Evolutionary conservation across 2,888 invertebrate species (phyloP).

Genomic region (Harpalus rufipes): DNA sequence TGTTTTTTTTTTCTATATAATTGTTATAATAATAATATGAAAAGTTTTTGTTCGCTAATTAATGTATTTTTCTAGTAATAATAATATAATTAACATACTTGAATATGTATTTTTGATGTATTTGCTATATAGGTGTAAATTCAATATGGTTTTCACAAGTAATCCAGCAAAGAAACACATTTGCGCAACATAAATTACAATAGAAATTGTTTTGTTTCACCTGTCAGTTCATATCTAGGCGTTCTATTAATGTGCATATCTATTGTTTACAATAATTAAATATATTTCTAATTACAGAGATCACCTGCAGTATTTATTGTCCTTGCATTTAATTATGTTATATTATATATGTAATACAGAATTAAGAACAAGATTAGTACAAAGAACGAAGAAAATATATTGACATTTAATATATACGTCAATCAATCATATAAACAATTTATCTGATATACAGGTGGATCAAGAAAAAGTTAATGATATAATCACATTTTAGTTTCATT

Average conservation of each 20-base stretch:
- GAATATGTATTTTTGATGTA: slow-evolving; percentile 6
- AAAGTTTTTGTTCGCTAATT: not conserved
- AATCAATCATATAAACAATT: too few relatives aligned
- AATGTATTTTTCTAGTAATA: slow-evolving; percentile 12
- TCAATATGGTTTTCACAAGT: not conserved
- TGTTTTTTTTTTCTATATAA: not conserved
- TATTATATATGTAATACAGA: not conserved
- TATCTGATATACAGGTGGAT: too few relatives aligned
- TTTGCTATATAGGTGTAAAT: not conserved
- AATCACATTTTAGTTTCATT: too few relatives aligned
- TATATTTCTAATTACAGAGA: slow-evolving; percentile 16
- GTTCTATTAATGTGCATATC: not conserved
- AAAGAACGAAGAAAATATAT: too few relatives aligned
- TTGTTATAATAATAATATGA: not conserved
- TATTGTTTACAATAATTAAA: slow-evolving; percentile 31
- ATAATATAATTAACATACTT: not conserved
- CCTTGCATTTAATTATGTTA: slow-evolving; percentile 10
- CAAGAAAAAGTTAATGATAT: too few relatives aligned
- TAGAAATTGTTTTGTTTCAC: slow-evolving; percentile 38
- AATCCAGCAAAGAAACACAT: slow-evolving; percentile 12
- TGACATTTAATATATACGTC: too few relatives aligned
- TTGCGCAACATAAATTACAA: slow-evolving; percentile 25
- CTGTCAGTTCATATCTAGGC: slow-evolving; percentile 18
- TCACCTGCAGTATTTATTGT: slow-evolving; percentile 12
- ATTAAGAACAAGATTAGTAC: not conserved